Evolutionary conservation across 2,888 invertebrate genomes (phyloP).

Genomic region (Prosapia bicincta): DNA sequence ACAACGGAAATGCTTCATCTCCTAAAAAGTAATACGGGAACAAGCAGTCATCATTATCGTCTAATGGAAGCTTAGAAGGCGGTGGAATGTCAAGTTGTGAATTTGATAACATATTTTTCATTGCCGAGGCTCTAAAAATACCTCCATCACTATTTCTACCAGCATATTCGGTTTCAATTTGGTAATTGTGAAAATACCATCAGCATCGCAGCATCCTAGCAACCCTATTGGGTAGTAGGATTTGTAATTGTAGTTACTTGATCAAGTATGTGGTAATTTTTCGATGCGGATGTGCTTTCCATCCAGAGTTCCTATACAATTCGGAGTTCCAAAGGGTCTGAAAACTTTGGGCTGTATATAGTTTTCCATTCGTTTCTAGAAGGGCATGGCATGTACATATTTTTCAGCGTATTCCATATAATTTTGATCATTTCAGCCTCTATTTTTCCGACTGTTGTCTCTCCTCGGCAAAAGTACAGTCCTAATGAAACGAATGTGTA

Average conservation of each 20-base stretch:
- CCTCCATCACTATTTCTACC: constrained; percentile 42
- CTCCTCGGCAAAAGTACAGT: no score
- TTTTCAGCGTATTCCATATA: constrained; percentile 14
- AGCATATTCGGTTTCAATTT: constrained; percentile 41
- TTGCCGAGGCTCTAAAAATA: constrained; percentile 35
- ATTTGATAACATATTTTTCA: no score
- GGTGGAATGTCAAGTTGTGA: constrained; percentile 31
- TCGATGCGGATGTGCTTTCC: no score
- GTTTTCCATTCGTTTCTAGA: constrained; percentile 34
- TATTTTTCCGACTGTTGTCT: constrained; percentile 11
- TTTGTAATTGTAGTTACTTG: constrained; percentile 41
- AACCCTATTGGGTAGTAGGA: constrained; percentile 38
- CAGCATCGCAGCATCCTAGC: constrained; percentile 41
- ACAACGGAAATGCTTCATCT: constrained; percentile 38
- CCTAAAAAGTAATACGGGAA: no score
- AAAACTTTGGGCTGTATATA: constrained; percentile 38
- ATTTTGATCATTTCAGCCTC: constrained; percentile 10
- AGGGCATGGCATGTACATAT: constrained; percentile 33
- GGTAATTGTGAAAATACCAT: constrained; percentile 41
- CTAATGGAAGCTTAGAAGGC: constrained; percentile 15
- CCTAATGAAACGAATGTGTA: constrained; percentile 9
- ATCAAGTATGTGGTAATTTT: no score
- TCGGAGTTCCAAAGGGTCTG: constrained; percentile 39
- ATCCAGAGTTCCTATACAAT: no score
- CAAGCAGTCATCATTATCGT: constrained; percentile 29